Evolutionary conservation across 2,888 invertebrate species (phyloP).

Genomic region (Dioctria rufipes): DNA sequence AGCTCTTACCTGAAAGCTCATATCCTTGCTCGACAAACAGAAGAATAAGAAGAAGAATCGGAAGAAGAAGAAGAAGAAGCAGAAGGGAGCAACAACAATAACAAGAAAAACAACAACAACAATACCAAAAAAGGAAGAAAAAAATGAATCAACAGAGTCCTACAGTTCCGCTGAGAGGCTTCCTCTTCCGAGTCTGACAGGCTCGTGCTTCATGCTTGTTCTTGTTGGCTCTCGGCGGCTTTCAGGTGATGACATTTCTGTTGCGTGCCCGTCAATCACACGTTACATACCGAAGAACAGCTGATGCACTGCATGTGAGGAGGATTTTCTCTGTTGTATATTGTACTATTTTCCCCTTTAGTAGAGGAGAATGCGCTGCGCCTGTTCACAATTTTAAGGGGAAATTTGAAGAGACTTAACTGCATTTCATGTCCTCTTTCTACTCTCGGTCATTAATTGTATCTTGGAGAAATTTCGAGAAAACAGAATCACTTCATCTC

Average conservation of each 20-base stretch:
- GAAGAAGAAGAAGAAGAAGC: too few species aligned
- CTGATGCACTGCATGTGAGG: constrained; percentile 24
- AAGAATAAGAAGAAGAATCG: background rate
- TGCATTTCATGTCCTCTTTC: background rate
- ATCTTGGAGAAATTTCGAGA: too few species aligned
- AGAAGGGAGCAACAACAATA: background rate
- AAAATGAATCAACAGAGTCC: constrained; percentile 37
- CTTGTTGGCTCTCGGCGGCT: constrained; percentile 23
- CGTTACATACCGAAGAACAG: constrained; percentile 15
- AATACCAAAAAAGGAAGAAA: too few species aligned
- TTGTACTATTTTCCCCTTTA: background rate
- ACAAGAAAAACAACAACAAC: background rate
- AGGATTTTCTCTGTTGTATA: constrained; percentile 24
- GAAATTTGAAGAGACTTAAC: background rate
- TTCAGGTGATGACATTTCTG: constrained; percentile 46
- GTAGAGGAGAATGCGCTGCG: background rate
- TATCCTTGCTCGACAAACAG: background rate
- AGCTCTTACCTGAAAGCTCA: constrained; percentile 15
- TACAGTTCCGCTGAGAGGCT: background rate
- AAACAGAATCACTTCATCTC: too few species aligned
- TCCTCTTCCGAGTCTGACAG: constrained; percentile 20
- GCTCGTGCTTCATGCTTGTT: constrained; percentile 36
- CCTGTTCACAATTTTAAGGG: background rate
- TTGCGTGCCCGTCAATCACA: constrained; percentile 44
- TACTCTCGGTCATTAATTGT: too few species aligned